Evolutionary conservation across 2,888 invertebrate species (phyloP).

Genomic region (Tachina fera): DNA sequence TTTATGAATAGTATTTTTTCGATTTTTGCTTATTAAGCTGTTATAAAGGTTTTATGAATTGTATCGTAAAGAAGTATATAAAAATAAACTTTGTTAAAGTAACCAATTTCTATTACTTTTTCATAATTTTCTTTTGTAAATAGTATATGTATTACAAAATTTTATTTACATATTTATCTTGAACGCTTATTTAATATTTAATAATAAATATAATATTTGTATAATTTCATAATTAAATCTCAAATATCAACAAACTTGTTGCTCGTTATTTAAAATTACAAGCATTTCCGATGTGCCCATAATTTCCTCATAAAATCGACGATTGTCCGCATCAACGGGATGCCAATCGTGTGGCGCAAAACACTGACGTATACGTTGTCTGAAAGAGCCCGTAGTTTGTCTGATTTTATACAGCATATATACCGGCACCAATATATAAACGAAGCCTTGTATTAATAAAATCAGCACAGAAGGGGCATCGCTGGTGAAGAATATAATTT

Average conservation of each 20-base stretch:
- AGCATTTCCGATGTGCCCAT: constrained; percentile 81
- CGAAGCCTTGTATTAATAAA: constrained; percentile 75
- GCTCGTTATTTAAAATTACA: constrained; percentile 75
- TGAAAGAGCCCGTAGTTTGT: constrained; percentile 77
- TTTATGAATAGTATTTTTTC: too few species aligned
- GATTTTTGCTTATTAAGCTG: too few species aligned
- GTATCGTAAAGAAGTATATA: too few species aligned
- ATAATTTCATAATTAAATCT: background rate
- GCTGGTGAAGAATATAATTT: constrained; percentile 68
- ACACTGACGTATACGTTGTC: constrained; percentile 79
- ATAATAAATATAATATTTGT: background rate
- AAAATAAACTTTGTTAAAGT: too few species aligned
- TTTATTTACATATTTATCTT: constrained; percentile 4
- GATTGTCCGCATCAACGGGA: constrained; percentile 80
- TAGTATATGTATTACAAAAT: background rate
- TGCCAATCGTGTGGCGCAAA: constrained; percentile 82
- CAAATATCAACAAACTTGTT: constrained; percentile 60
- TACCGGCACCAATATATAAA: constrained; percentile 77
- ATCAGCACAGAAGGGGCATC: constrained; percentile 72
- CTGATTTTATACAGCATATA: constrained; percentile 78
- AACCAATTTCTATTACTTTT: too few species aligned
- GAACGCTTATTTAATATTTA: background rate
- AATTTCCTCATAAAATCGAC: constrained; percentile 80
- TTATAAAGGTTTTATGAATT: too few species aligned
- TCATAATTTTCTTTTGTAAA: too few species aligned